phyloP scores from a whole-genome alignment of 2,797 vertebrate species.

The Hemitrygon akajei region DNA sequence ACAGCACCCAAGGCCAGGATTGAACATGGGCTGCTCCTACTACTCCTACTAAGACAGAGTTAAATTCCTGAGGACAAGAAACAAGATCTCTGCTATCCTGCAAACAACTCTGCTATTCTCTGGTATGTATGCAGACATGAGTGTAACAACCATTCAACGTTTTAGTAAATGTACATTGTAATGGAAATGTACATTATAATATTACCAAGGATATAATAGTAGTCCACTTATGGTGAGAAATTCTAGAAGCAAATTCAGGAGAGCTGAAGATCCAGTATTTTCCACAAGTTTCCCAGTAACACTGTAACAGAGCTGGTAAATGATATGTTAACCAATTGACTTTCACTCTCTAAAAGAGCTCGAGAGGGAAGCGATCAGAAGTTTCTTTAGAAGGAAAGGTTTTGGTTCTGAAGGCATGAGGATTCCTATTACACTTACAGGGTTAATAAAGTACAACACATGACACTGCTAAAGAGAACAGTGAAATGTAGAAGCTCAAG shows the following conservation, averaged over 20 bases:
- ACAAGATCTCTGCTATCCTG: not conserved
- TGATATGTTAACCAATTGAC: not conserved
- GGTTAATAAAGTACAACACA: not conserved
- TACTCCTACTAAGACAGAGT: not conserved
- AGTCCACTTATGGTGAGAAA: not conserved
- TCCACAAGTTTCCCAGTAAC: not conserved
- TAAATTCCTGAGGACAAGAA: not conserved
- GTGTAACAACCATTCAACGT: not conserved
- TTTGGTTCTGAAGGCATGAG: not conserved
- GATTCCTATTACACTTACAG: not conserved
- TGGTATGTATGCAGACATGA: not conserved
- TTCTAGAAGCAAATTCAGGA: not conserved
- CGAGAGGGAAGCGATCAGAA: not conserved
- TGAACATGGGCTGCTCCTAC: not conserved
- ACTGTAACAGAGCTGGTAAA: not conserved
- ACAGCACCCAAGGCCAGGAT: too few relatives aligned
- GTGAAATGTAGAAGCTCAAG: not conserved
- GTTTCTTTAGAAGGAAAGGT: not conserved
- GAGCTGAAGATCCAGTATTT: not conserved
- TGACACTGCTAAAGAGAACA: constrained; percentile 1
- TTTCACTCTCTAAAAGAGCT: not conserved
- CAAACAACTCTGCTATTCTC: not conserved
- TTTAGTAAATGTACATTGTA: not conserved
- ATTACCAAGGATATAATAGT: not conserved
- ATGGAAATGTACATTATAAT: not conserved